A percentile compares a stretch with the other conserved stretches of the same genome.
phyloP scores from a whole-genome alignment of 2,797 vertebrate species.

The Cygnus olor region DNA sequence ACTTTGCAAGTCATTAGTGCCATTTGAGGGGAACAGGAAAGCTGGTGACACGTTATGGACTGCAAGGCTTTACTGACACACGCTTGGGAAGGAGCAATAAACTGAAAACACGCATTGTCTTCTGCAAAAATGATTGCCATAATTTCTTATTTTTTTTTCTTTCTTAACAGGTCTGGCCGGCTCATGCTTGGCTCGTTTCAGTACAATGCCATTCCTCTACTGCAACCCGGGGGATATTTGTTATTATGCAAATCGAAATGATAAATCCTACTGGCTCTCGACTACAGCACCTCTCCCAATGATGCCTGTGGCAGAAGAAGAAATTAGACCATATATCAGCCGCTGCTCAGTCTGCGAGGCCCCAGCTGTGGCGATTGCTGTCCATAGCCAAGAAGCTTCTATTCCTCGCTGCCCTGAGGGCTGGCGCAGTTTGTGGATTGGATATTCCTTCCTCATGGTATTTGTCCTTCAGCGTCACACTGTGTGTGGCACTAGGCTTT shows the following conservation, averaged over 20 bases:
- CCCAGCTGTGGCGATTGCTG: conserved; percentile 93
- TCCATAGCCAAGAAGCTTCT: conserved; percentile 94
- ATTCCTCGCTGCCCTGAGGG: conserved; percentile 94
- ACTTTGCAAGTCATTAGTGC: neutral
- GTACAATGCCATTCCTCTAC: conserved; percentile 98
- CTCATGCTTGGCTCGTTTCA: conserved; percentile 93
- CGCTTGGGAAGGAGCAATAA: neutral
- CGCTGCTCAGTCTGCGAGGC: conserved; percentile 97
- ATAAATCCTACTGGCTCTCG: conserved; percentile 98
- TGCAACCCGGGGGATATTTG: conserved; percentile 96
- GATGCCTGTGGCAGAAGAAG: conserved; percentile 94
- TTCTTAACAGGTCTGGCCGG: conserved; percentile 88
- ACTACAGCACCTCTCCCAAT: conserved; percentile 96
- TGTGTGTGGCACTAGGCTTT: neutral
- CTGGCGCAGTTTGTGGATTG: conserved; percentile 98
- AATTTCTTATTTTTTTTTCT: neutral
- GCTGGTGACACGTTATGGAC: neutral
- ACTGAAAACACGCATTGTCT: neutral
- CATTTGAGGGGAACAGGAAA: neutral
- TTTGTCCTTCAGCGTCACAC: neutral
- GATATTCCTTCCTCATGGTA: conserved; percentile 99
- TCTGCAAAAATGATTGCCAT: neutral
- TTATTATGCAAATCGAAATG: conserved; percentile 96
- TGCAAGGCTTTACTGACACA: neutral
- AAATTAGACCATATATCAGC: conserved; percentile 94